Evolutionary conservation across 1,140 invertebrate genomes (phyloP), one percentile per base, ranked within the genome.

Genomic region (Polypedilum pembai): DNA sequence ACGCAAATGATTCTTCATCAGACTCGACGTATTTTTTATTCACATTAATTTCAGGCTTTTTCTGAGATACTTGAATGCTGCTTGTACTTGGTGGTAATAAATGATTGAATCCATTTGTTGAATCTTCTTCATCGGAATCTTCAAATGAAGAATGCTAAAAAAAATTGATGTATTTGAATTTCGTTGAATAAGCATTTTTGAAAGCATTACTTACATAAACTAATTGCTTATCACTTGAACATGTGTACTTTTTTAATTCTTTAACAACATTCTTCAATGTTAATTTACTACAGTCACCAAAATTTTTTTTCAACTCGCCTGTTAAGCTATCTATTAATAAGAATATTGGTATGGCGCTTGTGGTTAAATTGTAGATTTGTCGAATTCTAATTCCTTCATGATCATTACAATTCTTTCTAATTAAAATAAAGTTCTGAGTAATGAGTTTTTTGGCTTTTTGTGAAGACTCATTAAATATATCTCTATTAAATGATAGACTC

Each of bases 1-100:
- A 69, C 0, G 65, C 65, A 20, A 69, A 69, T 18, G 65, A 69
- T 18, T 69, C 65, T 8, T 69, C 20, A 69, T 69, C 65, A 69
- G 65, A 69, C 4, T 69, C 65, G 2, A 56, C n/a, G 7, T n/a
- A 21, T 20, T 21, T 69, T n/a, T n/a, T 18, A 18, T 33, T 20
- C 3, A 10, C 65, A 69, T 0, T 33, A 33, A 5, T 20, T 18
- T 17, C 20, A 0, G 17, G 17, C 20, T 69, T 18, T 20, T 69
- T 69, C 17, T 69, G 18, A 7, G 10, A 17, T 56, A 10, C 1
- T 69, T 5, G 17, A 10, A 0, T 7, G 17, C 20, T 69, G 17
- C 45, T 56, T 7, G 65, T 20, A 10, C 17, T 7, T 2, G 65
- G 17, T 20, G n/a, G 8, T 8, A 33, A 33, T 33, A 69, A 18